These are phyloP conservation scores for Altica lythri DNA, from an alignment of 2,888 invertebrate species.

Conservation along the genomic window DNA sequence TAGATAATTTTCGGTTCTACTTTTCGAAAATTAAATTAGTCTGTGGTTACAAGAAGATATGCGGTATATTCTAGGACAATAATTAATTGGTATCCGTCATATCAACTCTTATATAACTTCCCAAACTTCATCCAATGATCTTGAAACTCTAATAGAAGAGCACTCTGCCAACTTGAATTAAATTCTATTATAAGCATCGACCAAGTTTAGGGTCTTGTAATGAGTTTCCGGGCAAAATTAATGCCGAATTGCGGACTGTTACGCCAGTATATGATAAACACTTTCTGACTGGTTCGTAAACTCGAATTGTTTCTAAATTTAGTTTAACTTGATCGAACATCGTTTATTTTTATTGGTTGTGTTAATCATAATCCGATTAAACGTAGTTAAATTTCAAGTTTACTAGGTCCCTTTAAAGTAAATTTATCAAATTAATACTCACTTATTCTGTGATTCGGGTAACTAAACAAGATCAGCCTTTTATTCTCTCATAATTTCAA, in stretches of 20 bases:
- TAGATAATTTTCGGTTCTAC: no score
- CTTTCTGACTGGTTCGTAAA: background rate
- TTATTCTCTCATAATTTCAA: no score
- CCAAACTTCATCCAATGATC: conserved; percentile 25
- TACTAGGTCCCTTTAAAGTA: no score
- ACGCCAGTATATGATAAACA: conserved; percentile 13
- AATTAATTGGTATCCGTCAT: conserved; percentile 27
- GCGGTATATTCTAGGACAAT: conserved; percentile 18
- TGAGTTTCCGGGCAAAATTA: conserved; percentile 27
- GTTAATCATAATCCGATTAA: no score
- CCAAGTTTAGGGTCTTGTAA: conserved; percentile 24
- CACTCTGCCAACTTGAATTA: conserved; percentile 25
- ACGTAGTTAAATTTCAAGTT: no score
- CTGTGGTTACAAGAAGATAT: conserved; percentile 5
- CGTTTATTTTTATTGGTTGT: no score
- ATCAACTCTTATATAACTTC: conserved; percentile 24
- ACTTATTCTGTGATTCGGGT: no score
- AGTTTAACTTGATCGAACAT: no score
- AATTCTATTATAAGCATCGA: conserved; percentile 23
- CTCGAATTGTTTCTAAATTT: no score
- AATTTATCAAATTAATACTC: no score
- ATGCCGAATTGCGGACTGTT: conserved; percentile 20
- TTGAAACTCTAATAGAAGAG: conserved; percentile 20
- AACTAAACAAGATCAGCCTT: no score
- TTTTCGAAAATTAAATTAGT: no score